Base-by-base conservation (phyloP, 2,888 invertebrate genomes). In the Leptopilina syphax region DNA sequence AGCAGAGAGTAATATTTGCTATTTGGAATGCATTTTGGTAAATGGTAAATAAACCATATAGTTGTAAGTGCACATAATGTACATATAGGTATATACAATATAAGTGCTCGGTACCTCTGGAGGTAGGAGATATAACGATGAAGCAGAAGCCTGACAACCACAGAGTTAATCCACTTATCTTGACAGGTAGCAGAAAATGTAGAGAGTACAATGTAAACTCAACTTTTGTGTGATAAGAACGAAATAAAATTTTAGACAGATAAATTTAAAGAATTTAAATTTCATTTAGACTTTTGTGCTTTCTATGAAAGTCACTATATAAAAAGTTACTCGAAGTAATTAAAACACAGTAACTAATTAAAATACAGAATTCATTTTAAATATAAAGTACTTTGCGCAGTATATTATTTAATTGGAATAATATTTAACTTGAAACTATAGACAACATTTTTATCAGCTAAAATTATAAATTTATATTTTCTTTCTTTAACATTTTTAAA, bases 161-260 rank as follows among this genome's bases (percentile, higher is more conserved):
- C 66, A 41, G 27, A 41, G 66, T n/a, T 66, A 66, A 66, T 66
- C 66, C 66, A 66, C 66, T 66, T 66, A 66, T 66, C 44, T 63
- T 66, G 66, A 44, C 34, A 10, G 41, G n/a, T n/a, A 34, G 7
- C 41, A 66, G 66, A 41, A 66, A 66, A 41, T 66, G 66, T 66
- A 66, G n/a, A 66, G 34, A 41, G 66, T 27, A 44, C 66, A 34
- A 66, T 44, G 63, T 9, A 63, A 63, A 63, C 24, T 1, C 24
- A 63, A 63, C 63, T 63, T 63, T 63, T 63, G 63, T 18, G 24
- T 9, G 63, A 63, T 63, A 63, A 63, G 63, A 63, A 63, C 18
- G 18, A 63, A 63, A 63, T n/a, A 18, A 63, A 63, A 63, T 63
- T 18, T 63, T 63, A 18, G 24, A 63, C 24, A 63, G 18, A 24